Percentiles rank a stretch among this genome's conserved stretches.
Conservation (phyloP, 2,888 invertebrate species). For the Agonopterix subpropinquella region DNA sequence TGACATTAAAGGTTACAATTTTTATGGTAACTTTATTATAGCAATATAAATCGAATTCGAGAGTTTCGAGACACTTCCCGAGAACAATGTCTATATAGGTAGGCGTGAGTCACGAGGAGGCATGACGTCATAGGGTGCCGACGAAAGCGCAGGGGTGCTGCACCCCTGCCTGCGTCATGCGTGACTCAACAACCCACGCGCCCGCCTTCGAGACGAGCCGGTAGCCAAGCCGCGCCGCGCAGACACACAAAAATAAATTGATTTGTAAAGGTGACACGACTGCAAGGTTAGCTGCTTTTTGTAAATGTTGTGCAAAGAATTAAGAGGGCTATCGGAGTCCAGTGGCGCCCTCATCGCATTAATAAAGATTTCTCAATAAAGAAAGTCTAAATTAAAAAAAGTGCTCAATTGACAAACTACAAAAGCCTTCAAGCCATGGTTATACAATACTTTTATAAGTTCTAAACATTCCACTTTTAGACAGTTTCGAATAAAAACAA, state of each 20-base stretch:
- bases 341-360: no score
- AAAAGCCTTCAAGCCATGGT: no score
- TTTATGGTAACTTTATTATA: no score
- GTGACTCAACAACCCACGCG: slow-evolving; percentile 25
- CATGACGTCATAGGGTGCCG: slow-evolving; percentile 53
- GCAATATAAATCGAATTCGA: slow-evolving; percentile 1
- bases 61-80: slow-evolving; percentile 1
- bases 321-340: no score
- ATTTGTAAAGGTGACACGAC: slow-evolving; percentile 7
- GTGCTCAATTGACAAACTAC: no score
- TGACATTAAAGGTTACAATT: no score
- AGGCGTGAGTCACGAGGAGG: slow-evolving; percentile 44
- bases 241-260: slow-evolving; percentile 30
- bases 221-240: slow-evolving; percentile 20
- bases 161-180: slow-evolving; percentile 45
- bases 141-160: slow-evolving; percentile 3
- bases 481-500: no score
- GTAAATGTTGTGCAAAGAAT: no score
- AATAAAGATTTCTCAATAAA: no score
- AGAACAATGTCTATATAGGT: slow-evolving; percentile 24
- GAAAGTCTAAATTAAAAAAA: no score
- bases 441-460: no score
- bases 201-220: slow-evolving; percentile 25
- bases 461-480: no score
- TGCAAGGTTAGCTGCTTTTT: background rate